phyloP scores from a whole-genome alignment of 2,113 vertebrate genomes.

The Illadopsis cleaveri region DNA sequence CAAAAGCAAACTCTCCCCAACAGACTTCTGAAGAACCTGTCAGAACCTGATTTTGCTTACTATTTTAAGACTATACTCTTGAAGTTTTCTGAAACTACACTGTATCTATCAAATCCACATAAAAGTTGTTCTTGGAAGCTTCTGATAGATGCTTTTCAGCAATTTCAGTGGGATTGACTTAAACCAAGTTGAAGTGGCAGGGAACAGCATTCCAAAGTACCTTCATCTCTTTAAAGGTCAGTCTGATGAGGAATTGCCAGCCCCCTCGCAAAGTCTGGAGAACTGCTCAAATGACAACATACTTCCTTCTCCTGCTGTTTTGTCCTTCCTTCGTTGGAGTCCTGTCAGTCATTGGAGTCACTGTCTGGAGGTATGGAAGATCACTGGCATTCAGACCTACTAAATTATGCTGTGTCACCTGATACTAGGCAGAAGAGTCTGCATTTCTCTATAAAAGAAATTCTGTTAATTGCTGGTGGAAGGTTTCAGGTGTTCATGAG shows the following conservation, averaged over 20 bases:
- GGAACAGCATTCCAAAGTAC: background rate
- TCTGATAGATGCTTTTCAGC: background rate
- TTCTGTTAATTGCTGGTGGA: background rate
- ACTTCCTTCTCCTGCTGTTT: constrained; percentile 89
- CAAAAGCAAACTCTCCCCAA: background rate
- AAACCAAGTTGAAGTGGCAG: background rate
- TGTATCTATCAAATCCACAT: background rate
- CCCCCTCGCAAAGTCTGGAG: constrained; percentile 85
- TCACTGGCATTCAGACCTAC: background rate
- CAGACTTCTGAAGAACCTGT: background rate
- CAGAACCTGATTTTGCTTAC: background rate
- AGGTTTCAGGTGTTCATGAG: background rate
- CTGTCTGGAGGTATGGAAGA: constrained; percentile 86
- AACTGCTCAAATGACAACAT: constrained; percentile 91
- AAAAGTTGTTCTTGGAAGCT: background rate
- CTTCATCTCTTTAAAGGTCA: constrained; percentile 76
- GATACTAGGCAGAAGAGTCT: background rate
- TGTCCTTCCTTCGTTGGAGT: constrained; percentile 88
- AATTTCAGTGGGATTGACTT: background rate
- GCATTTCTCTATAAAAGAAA: background rate
- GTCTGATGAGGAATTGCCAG: constrained; percentile 89
- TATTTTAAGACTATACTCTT: background rate
- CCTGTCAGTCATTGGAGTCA: constrained; percentile 81
- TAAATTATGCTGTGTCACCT: background rate
- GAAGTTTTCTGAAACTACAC: background rate